Base-by-base conservation (phyloP, 2,113 vertebrate genomes). In the Tonatia bakeri region DNA sequence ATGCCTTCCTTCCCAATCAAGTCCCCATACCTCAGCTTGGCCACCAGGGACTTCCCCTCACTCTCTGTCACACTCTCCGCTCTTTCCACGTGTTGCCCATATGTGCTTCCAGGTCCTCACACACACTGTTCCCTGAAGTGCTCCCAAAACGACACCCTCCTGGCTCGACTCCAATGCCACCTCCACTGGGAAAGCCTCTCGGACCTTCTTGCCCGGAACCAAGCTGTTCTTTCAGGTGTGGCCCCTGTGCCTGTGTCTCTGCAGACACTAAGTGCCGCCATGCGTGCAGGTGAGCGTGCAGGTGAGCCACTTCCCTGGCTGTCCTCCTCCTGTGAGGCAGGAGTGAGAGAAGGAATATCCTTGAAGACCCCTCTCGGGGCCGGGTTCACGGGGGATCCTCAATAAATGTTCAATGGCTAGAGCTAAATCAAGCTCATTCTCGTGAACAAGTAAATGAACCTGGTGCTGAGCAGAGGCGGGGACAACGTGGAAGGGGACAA, bases 241-340 rank as follows among this genome's bases (percentile, higher is more conserved):
- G 43, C 13, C 11, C 47, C 19, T 33, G 3, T 1, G 22, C 4
- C 3, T 31, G 19, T 6, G 1, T 4, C 0, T 22, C 54, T 1
- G 40, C 67, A 59, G 73, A 20, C 5, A 20, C 0, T 20, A 16
- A 9, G 75, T 0, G 24, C 9, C 19, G 15, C 3, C 45, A 47
- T 28, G 70, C 38, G 2, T 4, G 19, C 31, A 38, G 5, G 65
- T 45, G 33, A 26, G 87, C 8, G 5, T 4, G 19, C 31, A 38
- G 5, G 65, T 45, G 33, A 26, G 87, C 8, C 4, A 26, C 73
- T 16, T 3, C 47, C 17, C 73, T 73, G 36, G 4, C 85, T 24
- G 22, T 3, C 31, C 9, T 52, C 70, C 33, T 47, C 33, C 7
- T 8, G 13, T 8, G 50, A 82, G 38, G 20, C 11, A 72, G 50